phyloP scores from a whole-genome alignment of 2,888 invertebrate genomes.

The Leuctra nigra region DNA sequence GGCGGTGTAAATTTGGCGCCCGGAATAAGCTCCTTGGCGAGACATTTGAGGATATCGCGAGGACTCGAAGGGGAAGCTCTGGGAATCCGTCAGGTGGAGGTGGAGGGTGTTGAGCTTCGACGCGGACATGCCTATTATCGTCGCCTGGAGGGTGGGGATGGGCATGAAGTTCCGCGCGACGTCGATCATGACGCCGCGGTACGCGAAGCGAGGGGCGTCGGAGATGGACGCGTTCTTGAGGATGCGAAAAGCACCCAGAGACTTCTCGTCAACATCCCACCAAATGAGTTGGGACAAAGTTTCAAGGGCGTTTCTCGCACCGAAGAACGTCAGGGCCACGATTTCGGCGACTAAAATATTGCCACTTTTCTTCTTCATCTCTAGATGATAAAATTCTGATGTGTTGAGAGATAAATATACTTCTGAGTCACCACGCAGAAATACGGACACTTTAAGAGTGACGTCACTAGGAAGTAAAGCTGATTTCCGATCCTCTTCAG shows the following conservation, averaged over 20 bases:
- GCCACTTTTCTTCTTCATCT: slow-evolving; percentile 5
- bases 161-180: slow-evolving; percentile 53
- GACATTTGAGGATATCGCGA: slow-evolving; percentile 35
- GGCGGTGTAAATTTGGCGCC: slow-evolving; percentile 40
- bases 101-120: slow-evolving; percentile 48
- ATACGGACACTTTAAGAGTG: background rate
- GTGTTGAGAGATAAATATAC: slow-evolving; percentile 19
- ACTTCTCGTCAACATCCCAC: slow-evolving; percentile 53
- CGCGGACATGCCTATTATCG: slow-evolving; percentile 45
- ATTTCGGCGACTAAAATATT: slow-evolving; percentile 22
- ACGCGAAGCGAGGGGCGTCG: slow-evolving; percentile 46
- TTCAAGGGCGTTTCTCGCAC: slow-evolving; percentile 33
- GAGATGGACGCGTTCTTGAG: slow-evolving; percentile 33
- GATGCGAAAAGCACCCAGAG: slow-evolving; percentile 7
- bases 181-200: slow-evolving; percentile 47
- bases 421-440: background rate
- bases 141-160: slow-evolving; percentile 38
- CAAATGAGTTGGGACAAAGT: slow-evolving; percentile 41
- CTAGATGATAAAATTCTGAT: slow-evolving; percentile 21
- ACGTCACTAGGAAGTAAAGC: background rate
- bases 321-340: slow-evolving; percentile 30
- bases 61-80: slow-evolving; percentile 46
- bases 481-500: background rate
- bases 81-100: slow-evolving; percentile 43
- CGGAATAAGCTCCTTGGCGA: slow-evolving; percentile 41